phyloP scores from a whole-genome alignment of 2,113 vertebrate genomes.

The Cygnus atratus region DNA sequence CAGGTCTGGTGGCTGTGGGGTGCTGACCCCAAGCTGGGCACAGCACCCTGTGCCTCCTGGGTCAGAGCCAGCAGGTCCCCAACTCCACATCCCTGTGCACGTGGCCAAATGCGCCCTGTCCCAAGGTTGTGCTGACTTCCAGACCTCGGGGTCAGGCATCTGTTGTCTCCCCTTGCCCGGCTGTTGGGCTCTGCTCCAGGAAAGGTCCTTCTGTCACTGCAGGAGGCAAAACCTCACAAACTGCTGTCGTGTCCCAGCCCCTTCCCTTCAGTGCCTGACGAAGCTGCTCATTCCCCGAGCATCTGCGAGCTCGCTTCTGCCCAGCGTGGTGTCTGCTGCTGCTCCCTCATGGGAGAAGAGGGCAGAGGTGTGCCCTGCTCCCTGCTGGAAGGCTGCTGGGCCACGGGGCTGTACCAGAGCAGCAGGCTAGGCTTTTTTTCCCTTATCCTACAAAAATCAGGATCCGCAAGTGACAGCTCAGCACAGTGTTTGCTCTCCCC shows the following conservation, averaged over 20 bases:
- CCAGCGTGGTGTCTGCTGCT: neutral
- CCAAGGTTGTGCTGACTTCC: neutral
- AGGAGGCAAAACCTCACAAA: neutral
- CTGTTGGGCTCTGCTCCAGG: neutral
- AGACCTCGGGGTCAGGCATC: accelerated
- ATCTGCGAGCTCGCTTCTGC: neutral
- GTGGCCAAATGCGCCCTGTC: neutral
- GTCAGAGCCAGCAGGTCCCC: neutral
- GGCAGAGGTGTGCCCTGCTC: neutral
- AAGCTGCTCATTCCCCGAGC: neutral
- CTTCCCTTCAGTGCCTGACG: neutral
- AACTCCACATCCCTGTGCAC: neutral
- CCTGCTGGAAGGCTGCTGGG: no score
- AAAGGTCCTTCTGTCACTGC: neutral
- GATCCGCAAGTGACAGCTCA: neutral
- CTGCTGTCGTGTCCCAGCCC: neutral
- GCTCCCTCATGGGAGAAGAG: neutral
- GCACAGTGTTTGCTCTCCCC: accelerated
- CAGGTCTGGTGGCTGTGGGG: neutral
- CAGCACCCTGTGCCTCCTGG: neutral
- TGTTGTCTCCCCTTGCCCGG: neutral
- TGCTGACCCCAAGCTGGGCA: neutral
- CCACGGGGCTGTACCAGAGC: neutral
- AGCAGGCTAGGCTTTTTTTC: no score
- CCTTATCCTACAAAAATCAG: neutral